Evolutionary conservation across 2,797 vertebrate species (phyloP).

Genomic region (Pteronotus mesoamericanus): DNA sequence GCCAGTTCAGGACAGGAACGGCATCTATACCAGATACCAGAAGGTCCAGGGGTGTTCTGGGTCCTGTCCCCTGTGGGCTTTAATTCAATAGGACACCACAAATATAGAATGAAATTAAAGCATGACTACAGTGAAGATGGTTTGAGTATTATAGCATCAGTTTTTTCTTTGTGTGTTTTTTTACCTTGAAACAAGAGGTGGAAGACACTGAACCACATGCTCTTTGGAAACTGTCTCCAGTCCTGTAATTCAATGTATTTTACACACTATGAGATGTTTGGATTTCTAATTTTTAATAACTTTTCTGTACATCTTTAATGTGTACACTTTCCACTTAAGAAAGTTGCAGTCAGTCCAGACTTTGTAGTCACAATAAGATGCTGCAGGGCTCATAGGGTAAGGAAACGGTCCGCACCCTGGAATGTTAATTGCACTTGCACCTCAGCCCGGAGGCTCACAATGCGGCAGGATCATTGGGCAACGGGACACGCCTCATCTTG

Average conservation of each 20-base stretch:
- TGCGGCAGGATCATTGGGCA: neutral
- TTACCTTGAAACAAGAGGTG: slow-evolving; percentile 39
- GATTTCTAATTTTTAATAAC: neutral
- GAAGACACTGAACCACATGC: neutral
- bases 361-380: neutral
- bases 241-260: neutral
- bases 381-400: neutral
- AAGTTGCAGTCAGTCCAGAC: neutral
- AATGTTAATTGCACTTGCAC: slow-evolving; percentile 56
- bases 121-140: neutral
- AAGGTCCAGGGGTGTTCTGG: neutral
- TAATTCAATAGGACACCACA: slow-evolving; percentile 13
- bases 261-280: neutral
- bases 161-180: neutral
- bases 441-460: neutral
- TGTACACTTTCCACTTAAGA: neutral
- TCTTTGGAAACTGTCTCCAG: neutral
- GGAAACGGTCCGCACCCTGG: slow-evolving; percentile 30
- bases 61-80: neutral
- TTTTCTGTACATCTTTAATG: neutral
- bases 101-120: slow-evolving; percentile 46
- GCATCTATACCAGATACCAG: neutral
- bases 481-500: neutral
- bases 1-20: neutral
- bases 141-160: neutral